Evolutionary conservation across 1,140 invertebrate genomes (phyloP).

Genomic region (Armadillidium nasatum): DNA sequence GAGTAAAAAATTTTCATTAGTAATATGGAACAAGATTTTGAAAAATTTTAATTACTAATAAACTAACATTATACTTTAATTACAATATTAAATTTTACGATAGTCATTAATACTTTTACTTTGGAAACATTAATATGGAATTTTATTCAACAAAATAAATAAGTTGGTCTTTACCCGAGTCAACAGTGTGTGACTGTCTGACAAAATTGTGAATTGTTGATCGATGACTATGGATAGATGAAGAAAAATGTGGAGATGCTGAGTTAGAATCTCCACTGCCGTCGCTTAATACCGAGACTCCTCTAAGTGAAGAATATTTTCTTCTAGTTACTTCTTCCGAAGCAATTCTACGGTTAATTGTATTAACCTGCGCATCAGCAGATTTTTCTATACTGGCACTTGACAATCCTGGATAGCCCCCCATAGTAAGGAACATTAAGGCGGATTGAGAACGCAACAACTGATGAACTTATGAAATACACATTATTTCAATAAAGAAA

Average conservation of each 20-base stretch:
- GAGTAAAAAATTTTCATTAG: neutral
- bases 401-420: slow-evolving; percentile 36
- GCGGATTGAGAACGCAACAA: slow-evolving; percentile 40
- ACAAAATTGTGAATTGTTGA: neutral
- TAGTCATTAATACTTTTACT: neutral
- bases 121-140: neutral
- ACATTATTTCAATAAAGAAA: neutral
- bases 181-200: neutral
- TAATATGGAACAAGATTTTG: neutral
- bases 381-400: slow-evolving; percentile 18
- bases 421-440: slow-evolving; percentile 44
- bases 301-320: neutral
- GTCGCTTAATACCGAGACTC: neutral
- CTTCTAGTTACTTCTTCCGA: neutral
- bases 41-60: neutral
- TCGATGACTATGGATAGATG: neutral
- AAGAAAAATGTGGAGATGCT: neutral
- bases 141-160: neutral
- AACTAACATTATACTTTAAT: neutral
- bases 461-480: slow-evolving; percentile 33
- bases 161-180: neutral
- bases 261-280: neutral
- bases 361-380: neutral
- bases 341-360: neutral
- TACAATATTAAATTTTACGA: too few species aligned